Percentiles rank a stretch among this genome's conserved stretches.
Evolutionary conservation across 2,888 invertebrate species (phyloP).

Genomic region (Drosophila demipolita): DNA sequence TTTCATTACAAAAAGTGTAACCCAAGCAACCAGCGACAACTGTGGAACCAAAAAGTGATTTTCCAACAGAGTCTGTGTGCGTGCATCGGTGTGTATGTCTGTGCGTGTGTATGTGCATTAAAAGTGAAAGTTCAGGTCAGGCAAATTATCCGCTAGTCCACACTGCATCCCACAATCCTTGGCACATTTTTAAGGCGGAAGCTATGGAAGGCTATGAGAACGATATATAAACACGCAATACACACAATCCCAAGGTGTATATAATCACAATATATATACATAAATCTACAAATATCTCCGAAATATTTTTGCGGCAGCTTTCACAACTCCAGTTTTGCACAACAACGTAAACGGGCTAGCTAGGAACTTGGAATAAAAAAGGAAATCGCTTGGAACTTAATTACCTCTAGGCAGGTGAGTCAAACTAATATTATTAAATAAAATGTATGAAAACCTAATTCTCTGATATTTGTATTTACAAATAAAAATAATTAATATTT

Average conservation of each 20-base stretch:
- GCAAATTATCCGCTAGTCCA: slow-evolving; percentile 36
- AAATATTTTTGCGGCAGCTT: slow-evolving; percentile 65
- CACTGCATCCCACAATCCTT: slow-evolving; percentile 36
- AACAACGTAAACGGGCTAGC: slow-evolving; percentile 34
- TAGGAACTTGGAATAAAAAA: slow-evolving; percentile 33
- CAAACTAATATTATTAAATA: slow-evolving; percentile 16
- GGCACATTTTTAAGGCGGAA: slow-evolving; percentile 37
- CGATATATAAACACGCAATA: slow-evolving; percentile 63
- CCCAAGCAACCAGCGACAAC: slow-evolving; percentile 55
- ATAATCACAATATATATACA: slow-evolving; percentile 14
- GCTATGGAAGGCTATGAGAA: slow-evolving; percentile 43
- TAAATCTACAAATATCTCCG: neutral
- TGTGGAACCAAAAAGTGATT: slow-evolving; percentile 32
- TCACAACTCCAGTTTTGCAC: slow-evolving; percentile 57
- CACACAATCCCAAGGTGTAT: slow-evolving; percentile 23
- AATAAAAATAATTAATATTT: neutral
- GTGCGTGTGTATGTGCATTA: slow-evolving; percentile 28
- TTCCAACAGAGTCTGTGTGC: slow-evolving; percentile 19
- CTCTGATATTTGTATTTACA: neutral
- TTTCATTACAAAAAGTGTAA: slow-evolving; percentile 50
- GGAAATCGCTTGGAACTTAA: slow-evolving; percentile 52
- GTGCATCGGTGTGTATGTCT: slow-evolving; percentile 11
- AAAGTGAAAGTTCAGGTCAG: slow-evolving; percentile 71
- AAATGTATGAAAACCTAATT: slow-evolving; percentile 1
- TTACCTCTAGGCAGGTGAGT: slow-evolving; percentile 53